Evolutionary conservation across 2,888 invertebrate species (phyloP), one percentile per base, ranked within the genome.

Genomic region (Herminia tarsipennalis): DNA sequence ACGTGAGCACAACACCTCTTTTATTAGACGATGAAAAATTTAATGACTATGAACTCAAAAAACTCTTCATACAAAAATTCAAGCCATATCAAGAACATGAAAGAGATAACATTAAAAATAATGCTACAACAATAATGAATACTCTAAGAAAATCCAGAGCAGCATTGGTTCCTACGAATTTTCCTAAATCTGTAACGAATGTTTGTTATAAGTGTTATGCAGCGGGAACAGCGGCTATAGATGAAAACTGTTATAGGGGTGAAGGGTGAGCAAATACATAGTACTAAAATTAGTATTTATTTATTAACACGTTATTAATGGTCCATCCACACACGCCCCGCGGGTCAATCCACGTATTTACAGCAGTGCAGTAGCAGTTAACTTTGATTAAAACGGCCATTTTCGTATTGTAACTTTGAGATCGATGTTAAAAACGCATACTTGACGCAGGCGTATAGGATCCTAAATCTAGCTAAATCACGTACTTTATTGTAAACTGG

Each of bases 171-270:
- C n/a, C n/a, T 42, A 8, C 6, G 1, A 10, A n/a, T n/a, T 62
- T 17, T 6, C 25, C 10, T 9, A 18, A 24, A 13, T 12, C 36
- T 36, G 13, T 76, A 27, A n/a, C n/a, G n/a, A n/a, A n/a, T n/a
- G 51, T 66, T 51, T 86, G 85, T 48, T 24, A 74, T 33, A 65
- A 73, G 12, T 83, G 84, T 56, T 66, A 54, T 21, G 69, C 69
- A 34, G 65, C 66, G 42, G 63, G 62, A 34, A 45, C 42, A 36
- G 52, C 65, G 2, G 43, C 16, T 20, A 38, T 40, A 6, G 70
- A 73, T 35, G 53, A 63, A 8, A 57, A 68, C 20, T 86, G 86
- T 55, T 83, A 76, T 51, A 56, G 36, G 14, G 84, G 77, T 33
- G 35, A 30, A 27, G 24, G 51, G 81, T 83, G 66, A 78, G 80